Evolutionary conservation across 30 jellyfish, hydroid and myxozoan species (phyloP).

Genomic region (Morbakka virulenta): DNA sequence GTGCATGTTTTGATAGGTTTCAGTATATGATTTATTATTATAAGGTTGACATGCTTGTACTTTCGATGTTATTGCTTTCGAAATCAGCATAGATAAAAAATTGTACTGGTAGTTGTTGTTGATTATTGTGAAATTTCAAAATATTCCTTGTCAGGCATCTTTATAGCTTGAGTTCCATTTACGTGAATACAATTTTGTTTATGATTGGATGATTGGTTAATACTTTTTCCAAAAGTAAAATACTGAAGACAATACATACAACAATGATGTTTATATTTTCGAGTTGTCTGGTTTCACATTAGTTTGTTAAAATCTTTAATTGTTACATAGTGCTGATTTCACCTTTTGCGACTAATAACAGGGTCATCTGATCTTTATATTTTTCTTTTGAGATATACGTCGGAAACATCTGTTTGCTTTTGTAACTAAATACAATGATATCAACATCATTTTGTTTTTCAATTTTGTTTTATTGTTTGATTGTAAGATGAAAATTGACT

Average conservation of each 20-base stretch:
- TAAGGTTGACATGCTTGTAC: slow-evolving; percentile 1
- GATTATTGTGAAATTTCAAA: slow-evolving; percentile 8
- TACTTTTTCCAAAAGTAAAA: not conserved
- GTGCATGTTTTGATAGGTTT: slow-evolving; percentile 20
- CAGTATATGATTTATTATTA: too few relatives aligned
- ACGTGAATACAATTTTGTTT: slow-evolving; percentile 16
- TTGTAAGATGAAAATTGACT: too few relatives aligned
- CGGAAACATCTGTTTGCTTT: too few relatives aligned
- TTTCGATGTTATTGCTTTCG: slow-evolving; percentile 42
- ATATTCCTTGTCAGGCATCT: slow-evolving; percentile 14
- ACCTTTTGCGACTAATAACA: too few relatives aligned
- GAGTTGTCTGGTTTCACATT: slow-evolving; percentile 15
- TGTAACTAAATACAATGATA: too few relatives aligned
- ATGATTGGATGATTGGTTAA: slow-evolving; percentile 36
- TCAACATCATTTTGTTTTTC: too few relatives aligned
- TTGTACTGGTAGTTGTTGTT: too few relatives aligned
- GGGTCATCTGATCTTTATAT: too few relatives aligned
- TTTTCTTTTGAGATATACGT: too few relatives aligned
- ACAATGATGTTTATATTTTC: not conserved
- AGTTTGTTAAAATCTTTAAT: slow-evolving; percentile 12
- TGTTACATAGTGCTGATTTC: slow-evolving; percentile 38
- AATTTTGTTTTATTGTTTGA: too few relatives aligned
- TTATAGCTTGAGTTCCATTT: slow-evolving; percentile 42
- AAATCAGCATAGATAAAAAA: slow-evolving; percentile 56
- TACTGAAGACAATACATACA: slow-evolving; percentile 52